Base-by-base conservation (phyloP, 2,113 vertebrate species). In the Eudorcas thomsonii region DNA sequence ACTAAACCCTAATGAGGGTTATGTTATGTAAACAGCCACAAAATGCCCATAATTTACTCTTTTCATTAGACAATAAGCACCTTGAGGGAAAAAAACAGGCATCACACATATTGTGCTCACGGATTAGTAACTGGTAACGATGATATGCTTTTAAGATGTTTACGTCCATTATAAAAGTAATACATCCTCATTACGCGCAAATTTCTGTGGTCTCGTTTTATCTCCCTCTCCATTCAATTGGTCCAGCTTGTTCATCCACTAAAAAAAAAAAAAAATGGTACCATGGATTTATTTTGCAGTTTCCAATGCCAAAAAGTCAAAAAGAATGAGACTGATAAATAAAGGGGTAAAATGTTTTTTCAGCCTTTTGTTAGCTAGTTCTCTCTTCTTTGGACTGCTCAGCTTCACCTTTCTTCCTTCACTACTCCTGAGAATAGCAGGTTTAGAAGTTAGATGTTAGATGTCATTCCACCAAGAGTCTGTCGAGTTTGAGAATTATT, bases 21-120 rank as follows among this genome's bases (percentile, higher is more conserved):
- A 30, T 89, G 23, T 82, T 78, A 81, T 82, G 52, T 95, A 93
- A 96, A 92, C 92, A 97, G 94, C 95, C 95, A 86, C 95, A 93
- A 85, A 98, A 96, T 88, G 95, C 88, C 50, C 36, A 21, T 87
- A 80, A 84, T 74, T 96, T 71, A 93, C 45, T 96, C 45, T 96
- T 30, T 88, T 96, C 86, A 71, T 94, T 97, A 87, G 91, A 95
- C 91, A 97, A n/a, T 50, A 97, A 52, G 43, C 81, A 89, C 78
- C 94, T 94, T 89, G 88, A 87, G 88, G 90, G 77, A 93, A 92
- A 93, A 96, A 90, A 88, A 3, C 0, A 25, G n/a, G 25, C 82
- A 60, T 82, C 86, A 30, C 48, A 8, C 74, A 48, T 28, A 57
- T 86, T 81, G 43, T 80, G 43, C 82, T 64, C 82, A 89, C 50